Conservation (phyloP, 2,797 vertebrate species). For the Huso huso region DNA sequence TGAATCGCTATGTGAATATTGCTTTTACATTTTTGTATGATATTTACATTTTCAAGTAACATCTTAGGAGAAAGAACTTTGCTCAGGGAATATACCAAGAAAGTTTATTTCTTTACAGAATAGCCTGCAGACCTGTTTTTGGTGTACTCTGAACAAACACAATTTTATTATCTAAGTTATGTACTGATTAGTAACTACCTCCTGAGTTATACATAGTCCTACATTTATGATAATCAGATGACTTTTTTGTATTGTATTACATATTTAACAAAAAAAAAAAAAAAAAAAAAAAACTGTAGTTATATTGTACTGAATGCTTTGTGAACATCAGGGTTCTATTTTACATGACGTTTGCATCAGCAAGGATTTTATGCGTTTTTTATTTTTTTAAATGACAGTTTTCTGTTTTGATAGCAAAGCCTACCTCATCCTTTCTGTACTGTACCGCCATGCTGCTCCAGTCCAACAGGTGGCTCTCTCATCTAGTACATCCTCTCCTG, state of each 20-base stretch:
- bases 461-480: constrained; percentile 47
- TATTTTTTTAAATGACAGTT: constrained; percentile 37
- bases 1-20: constrained; percentile 43
- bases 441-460: constrained; percentile 58
- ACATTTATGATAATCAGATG: constrained; percentile 54
- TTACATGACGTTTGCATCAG: constrained; percentile 19
- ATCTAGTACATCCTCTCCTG: no score
- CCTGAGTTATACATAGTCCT: constrained; percentile 55
- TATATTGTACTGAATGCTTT: constrained; percentile 43
- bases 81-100: constrained; percentile 75
- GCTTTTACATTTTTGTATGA: constrained; percentile 18
- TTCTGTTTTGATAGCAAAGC: constrained; percentile 71
- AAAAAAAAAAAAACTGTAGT: constrained; percentile 31
- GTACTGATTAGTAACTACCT: constrained; percentile 73
- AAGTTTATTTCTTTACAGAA: constrained; percentile 58
- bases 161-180: constrained; percentile 59
- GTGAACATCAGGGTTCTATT: constrained; percentile 45
- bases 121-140: constrained; percentile 49
- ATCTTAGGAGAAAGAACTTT: constrained; percentile 75
- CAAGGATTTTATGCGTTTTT: constrained; percentile 10
- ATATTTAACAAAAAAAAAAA: constrained; percentile 19
- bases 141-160: constrained; percentile 61
- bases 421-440: constrained; percentile 70
- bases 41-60: constrained; percentile 58
- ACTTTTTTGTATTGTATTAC: constrained; percentile 52